These are phyloP conservation scores for Lycodopsis pacificus DNA, from an alignment of 2,797 vertebrate genomes.

Conservation along the genomic window DNA sequence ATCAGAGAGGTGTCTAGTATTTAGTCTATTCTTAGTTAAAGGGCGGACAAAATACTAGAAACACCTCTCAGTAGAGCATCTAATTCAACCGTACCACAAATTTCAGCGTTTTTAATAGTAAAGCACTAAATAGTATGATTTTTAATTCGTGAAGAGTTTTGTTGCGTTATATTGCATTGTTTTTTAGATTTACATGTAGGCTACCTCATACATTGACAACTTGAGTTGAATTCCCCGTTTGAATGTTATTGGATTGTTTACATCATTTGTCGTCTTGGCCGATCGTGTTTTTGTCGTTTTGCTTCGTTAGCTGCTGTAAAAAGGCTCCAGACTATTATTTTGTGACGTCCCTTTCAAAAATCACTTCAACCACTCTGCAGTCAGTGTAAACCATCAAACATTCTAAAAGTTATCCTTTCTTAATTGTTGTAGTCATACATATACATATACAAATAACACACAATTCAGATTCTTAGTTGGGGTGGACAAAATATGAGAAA, in stretches of 20 bases:
- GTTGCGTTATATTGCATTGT: neutral
- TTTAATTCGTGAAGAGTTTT: neutral
- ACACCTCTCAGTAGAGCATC: neutral
- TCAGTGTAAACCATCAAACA: neutral
- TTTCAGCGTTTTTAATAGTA: neutral
- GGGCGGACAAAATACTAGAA: neutral
- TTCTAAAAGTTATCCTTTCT: no score
- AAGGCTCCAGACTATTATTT: no score
- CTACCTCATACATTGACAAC: neutral
- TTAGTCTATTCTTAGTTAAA: neutral
- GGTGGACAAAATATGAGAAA: neutral
- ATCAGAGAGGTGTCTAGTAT: neutral
- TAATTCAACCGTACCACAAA: neutral
- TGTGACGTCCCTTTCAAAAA: neutral
- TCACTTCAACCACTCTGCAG: neutral
- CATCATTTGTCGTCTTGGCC: constrained; percentile 24
- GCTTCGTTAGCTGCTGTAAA: no score
- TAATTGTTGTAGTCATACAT: neutral
- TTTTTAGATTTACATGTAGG: no score
- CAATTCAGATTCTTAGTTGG: rapidly evolving
- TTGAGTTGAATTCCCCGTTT: neutral
- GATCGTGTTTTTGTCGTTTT: no score
- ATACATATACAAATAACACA: neutral
- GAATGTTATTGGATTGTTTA: constrained; percentile 25
- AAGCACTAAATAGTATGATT: neutral